Percentiles rank a stretch among this genome's conserved stretches.
Conservation (phyloP, 2,113 vertebrate species). For the Passerina amoena region DNA sequence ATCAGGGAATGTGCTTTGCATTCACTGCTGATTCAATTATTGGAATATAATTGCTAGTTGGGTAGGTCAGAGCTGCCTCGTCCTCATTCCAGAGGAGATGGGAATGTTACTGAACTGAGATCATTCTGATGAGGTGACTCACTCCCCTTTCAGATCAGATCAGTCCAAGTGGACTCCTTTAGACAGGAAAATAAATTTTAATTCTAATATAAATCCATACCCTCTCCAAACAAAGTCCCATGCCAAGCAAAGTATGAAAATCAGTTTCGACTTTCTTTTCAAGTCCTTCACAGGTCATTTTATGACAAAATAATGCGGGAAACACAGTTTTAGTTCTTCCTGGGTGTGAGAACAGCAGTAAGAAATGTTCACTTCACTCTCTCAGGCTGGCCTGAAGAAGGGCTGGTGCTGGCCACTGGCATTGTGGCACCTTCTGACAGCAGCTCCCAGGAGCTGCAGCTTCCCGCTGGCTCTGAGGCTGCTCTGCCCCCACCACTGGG, state of each 20-base stretch:
- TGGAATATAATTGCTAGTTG: not conserved
- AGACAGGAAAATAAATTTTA: not conserved
- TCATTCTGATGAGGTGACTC: not conserved
- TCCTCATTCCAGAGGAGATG: not conserved
- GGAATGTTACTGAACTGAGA: not conserved
- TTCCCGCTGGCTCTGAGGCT: accelerated
- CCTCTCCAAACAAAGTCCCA: not conserved
- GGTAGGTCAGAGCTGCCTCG: not conserved
- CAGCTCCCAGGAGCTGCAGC: not conserved
- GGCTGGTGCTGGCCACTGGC: not conserved
- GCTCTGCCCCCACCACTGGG: not conserved
- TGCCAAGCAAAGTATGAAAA: not conserved
- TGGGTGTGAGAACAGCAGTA: not conserved
- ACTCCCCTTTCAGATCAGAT: not conserved
- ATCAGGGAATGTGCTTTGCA: not conserved
- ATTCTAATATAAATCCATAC: not conserved
- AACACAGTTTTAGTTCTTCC: not conserved
- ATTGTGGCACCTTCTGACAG: not conserved
- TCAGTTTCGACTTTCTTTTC: not conserved
- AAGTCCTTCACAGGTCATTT: not conserved
- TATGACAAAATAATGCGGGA: not conserved
- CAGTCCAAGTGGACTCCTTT: not conserved
- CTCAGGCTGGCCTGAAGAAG: accelerated
- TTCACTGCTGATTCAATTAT: not conserved
- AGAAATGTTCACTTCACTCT: not conserved